Base-by-base conservation (phyloP, 37 sponge, comb jelly and placozoan genomes). In the Cliona cf. orientalis region DNA sequence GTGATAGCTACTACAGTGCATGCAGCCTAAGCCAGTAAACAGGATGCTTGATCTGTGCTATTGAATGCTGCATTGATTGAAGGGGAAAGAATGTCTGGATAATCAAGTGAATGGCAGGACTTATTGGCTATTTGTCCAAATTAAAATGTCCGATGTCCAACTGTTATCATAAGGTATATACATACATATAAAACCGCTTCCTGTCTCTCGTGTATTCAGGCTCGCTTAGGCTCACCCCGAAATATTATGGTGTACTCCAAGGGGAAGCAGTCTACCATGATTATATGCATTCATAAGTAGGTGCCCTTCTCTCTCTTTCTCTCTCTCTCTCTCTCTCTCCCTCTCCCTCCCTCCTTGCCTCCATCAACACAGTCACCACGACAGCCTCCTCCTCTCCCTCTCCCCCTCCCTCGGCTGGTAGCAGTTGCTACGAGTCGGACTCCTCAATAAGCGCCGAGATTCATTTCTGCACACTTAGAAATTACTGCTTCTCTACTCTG, bases 21-120 rank as follows among this genome's bases (percentile, higher is more conserved):
- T 14, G 59, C 75, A 35, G 38, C 55, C 17, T 39, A 57, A 9
- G 26, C 23, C 64, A 62, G 28, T n/a, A 62, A 37, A 41, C 31
- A 37, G 6, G 31, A 14, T 21, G 28, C 4, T 29, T 45, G 21
- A 21, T 71, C 21, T 17, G 29, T 71, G 72, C 42, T 21, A 44
- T 26, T 71, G 72, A 49, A 41, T n/a, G n/a, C n/a, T n/a, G 31
- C 44, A 26, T 71, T 71, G 29, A 71, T 12, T 14, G 41, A 29
- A 31, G 72, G 44, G 5, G 72, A 71, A 33, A 45, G 44, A 26
- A 49, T 45, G 31, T n/a, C n/a, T n/a, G n/a, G n/a, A n/a, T n/a
- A n/a, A n/a, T n/a, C n/a, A 49, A 71, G 5, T 49, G 44, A 42
- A 71, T 45, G 23, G 45, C 3, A 45, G 59, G 34, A 23, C 36